Evolutionary conservation across 1,140 invertebrate species (phyloP), one percentile per base, ranked within the genome.

Genomic region (Orius insidiosus): DNA sequence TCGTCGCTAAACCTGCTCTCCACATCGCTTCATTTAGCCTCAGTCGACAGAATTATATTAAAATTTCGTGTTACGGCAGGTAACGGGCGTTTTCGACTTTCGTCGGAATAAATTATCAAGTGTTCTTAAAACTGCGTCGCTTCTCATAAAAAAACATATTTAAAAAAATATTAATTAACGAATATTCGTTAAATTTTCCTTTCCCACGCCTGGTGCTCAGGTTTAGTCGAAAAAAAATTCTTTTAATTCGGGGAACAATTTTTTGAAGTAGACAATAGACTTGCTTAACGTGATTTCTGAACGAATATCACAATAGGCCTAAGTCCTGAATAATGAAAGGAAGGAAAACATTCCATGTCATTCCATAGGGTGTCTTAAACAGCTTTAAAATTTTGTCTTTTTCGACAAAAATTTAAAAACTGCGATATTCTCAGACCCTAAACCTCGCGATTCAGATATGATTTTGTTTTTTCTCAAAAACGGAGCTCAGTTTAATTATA

Each of bases 191-290:
- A 14, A 14, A 15, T 5, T 6, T 15, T 15, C 14, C 14, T 40
- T 11, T 19, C 15, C 44, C 32, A 9, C 42, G 41, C 47, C 42
- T 49, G 47, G 41, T 38, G 13, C 46, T 47, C 41, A 45, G 47
- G 47, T 49, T 42, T 49, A 37, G 38, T 37, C 36, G 44, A 31
- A 30, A 31, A 11, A 15, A 43, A 49, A 44, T 44, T 49, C 44
- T 49, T 49, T 49, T 44, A 49, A 49, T 49, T 45, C 19, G 41
- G 46, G 47, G 47, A 49, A 49, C 47, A 49, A 49, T 49, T 49
- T 24, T 24, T 48, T 37, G 47, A 49, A 38, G 47, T 49, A 49
- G 47, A 49, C 47, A 49, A 49, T 49, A 49, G 47, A 49, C 35
- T 38, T 49, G 47, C 47, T 49, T 49, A 49, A 45, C 44, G 47